Base-by-base conservation (phyloP, 1,140 invertebrate genomes). In the Eupeodes corollae region DNA sequence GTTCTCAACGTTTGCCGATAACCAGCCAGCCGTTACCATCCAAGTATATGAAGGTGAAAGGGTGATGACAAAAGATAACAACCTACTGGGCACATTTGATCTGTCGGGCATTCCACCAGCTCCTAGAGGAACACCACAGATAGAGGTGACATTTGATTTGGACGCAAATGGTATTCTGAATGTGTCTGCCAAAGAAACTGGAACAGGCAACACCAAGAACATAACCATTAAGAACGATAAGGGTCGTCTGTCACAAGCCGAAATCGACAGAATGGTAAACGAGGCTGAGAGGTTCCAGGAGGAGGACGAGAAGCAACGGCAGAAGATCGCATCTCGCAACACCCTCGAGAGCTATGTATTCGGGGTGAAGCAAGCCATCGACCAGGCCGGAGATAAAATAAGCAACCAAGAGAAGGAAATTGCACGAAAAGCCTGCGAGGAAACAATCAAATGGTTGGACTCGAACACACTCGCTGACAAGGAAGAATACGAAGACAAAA, bases 181-280 rank as follows among this genome's bases (percentile, higher is more conserved):
- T 56, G 82, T 86, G 2, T 75, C 76, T 0, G 76, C 76, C 6
- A 71, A 70, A 46, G 76, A 79, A 48, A 70, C 60, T 42, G 69
- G 70, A 19, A 72, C 73, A 0, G 73, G 74, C 3, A 74, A 69
- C 73, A 32, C 74, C 64, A 45, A 75, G 72, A 84, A 88, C 56
- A 89, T 91, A 54, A 86, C 82, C 14, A 88, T 90, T 49, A 87
- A 83, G 18, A 90, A 90, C 59, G 86, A 91, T 62, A 88, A 88
- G 58, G 83, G 86, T 16, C 73, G 87, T 42, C 67, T 88, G 2
- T 78, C 75, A 8, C 86, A 89, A 57, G 82, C 85, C 21, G 86
- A 88, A 49, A 90, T 91, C 56, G 84, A 91, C 39, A 56, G 59
- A 47, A 62, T 62, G 59, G 58, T 62, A 6, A 56, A 52, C 50